A percentile compares a stretch with the other conserved stretches of the same genome.
Conservation (phyloP, 2,888 invertebrate genomes). For the Orthosia cruda region DNA sequence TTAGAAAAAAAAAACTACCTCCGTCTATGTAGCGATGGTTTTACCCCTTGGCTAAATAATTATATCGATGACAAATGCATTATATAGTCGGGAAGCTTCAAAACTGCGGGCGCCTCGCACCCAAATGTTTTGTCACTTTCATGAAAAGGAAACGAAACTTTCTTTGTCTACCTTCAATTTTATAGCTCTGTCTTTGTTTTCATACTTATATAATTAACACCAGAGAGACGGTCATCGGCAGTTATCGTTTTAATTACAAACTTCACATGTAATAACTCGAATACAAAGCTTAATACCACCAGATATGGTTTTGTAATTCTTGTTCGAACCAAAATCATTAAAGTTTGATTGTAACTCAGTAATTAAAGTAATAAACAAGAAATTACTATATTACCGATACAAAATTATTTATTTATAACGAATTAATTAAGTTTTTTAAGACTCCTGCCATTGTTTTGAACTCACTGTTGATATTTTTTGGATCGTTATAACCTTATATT, state of each 20-base stretch:
- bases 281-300: slow-evolving; percentile 17
- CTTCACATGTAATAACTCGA: slow-evolving; percentile 13
- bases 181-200: background rate
- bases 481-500: background rate
- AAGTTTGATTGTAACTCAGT: background rate
- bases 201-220: background rate
- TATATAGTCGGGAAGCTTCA: slow-evolving; percentile 4
- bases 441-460: background rate
- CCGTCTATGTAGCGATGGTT: slow-evolving; percentile 30
- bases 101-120: background rate
- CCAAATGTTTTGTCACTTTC: slow-evolving; percentile 9
- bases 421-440: background rate
- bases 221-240: background rate
- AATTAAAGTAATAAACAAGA: slow-evolving; percentile 4
- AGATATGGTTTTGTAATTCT: slow-evolving; percentile 12
- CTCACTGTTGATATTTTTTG: background rate
- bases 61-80: slow-evolving; percentile 23
- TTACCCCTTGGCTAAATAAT: slow-evolving; percentile 49
- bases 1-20: slow-evolving; percentile 51
- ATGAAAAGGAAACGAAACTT: slow-evolving; percentile 6
- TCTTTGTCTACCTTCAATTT: slow-evolving; percentile 28
- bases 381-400: background rate
- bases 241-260: background rate
- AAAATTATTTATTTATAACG: background rate
- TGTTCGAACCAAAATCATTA: background rate